These are phyloP conservation scores for Steinernema khuongi DNA, from an alignment of 1,140 invertebrate species.

Conservation along the genomic window DNA sequence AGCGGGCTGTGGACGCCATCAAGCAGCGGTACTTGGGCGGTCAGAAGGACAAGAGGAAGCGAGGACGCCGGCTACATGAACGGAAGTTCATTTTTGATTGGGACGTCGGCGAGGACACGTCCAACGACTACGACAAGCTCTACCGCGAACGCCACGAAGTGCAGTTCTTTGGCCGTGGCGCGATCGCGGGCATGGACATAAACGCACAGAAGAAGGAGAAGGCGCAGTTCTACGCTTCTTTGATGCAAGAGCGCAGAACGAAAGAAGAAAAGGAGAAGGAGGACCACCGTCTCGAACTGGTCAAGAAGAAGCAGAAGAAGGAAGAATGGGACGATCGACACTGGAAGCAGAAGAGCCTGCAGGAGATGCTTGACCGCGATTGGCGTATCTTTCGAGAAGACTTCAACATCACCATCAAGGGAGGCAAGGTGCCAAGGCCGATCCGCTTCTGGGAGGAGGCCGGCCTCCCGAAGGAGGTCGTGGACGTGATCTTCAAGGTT, in stretches of 20 bases:
- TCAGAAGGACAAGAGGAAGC: constrained; percentile 73
- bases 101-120: constrained; percentile 97
- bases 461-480: constrained; percentile 79
- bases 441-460: constrained; percentile 91
- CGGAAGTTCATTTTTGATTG: constrained; percentile 99
- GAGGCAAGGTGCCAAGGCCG: constrained; percentile 89
- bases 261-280: constrained; percentile 97
- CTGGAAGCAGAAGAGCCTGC: constrained; percentile 87
- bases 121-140: constrained; percentile 89
- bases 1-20: constrained; percentile 42
- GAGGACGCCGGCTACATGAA: constrained; percentile 86
- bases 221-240: constrained; percentile 92
- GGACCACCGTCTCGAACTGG: constrained; percentile 59
- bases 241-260: constrained; percentile 87
- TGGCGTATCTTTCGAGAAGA: constrained; percentile 99
- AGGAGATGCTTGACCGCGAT: constrained; percentile 97
- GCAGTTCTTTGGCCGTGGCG: constrained; percentile 95
- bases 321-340: constrained; percentile 97
- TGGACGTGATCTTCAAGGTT: constrained; percentile 88
- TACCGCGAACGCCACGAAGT: constrained; percentile 91
- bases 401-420: constrained; percentile 97
- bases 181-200: constrained; percentile 89
- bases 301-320: constrained; percentile 65
- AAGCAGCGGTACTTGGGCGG: constrained; percentile 80
- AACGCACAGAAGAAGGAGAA: constrained; percentile 88